These are phyloP conservation scores for Ardeotis arabs DNA, from an alignment of 2,113 vertebrate species.

Conservation along the genomic window DNA sequence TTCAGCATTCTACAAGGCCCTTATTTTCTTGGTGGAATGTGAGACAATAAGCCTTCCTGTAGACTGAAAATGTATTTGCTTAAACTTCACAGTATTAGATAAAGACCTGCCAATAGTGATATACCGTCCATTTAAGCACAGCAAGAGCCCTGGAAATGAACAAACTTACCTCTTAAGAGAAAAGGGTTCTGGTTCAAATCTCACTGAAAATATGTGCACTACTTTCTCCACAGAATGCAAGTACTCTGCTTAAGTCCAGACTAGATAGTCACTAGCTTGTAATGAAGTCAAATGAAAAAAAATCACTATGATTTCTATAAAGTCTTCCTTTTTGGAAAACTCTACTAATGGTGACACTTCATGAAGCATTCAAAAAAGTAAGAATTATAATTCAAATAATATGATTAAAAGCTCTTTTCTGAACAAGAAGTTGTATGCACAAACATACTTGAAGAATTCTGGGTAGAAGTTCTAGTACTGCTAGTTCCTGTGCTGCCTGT, in stretches of 20 bases:
- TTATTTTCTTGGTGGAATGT: neutral
- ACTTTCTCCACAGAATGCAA: neutral
- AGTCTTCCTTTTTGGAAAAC: neutral
- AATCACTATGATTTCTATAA: neutral
- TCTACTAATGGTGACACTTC: neutral
- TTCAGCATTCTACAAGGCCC: neutral
- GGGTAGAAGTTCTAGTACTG: neutral
- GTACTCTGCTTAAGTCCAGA: neutral
- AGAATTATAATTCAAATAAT: neutral
- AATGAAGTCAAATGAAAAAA: neutral
- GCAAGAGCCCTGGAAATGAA: neutral
- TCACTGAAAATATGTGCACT: neutral
- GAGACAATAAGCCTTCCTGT: neutral
- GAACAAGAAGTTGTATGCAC: neutral
- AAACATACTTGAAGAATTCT: neutral
- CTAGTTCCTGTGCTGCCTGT: neutral
- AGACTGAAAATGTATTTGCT: neutral
- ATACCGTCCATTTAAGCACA: neutral
- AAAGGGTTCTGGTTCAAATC: neutral
- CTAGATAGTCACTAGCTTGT: neutral
- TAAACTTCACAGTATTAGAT: neutral
- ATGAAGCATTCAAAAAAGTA: neutral
- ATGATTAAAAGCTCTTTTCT: neutral
- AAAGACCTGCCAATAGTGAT: neutral
- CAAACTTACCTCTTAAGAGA: neutral